A percentile compares a stretch with the other conserved stretches of the same genome.
These are phyloP conservation scores for Ostrea denselamellosa DNA, from an alignment of 1,140 invertebrate species.

Conservation along the genomic window DNA sequence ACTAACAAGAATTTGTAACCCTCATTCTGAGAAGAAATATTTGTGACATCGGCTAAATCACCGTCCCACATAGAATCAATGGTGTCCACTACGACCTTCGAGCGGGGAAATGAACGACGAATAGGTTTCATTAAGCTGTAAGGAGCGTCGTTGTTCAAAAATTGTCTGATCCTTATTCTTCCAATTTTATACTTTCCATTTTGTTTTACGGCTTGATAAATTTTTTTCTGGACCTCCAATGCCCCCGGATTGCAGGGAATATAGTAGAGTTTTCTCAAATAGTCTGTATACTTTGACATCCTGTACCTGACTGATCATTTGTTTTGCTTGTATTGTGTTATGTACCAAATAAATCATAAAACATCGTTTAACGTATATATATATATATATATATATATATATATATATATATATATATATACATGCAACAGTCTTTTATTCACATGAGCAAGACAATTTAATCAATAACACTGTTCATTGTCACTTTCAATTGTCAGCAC, in stretches of 20 bases:
- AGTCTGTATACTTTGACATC: constrained; percentile 38
- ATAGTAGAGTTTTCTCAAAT: constrained; percentile 40
- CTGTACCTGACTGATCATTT: background rate
- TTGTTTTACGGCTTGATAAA: constrained; percentile 41
- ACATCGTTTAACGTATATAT: no score
- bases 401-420: constrained; percentile 7
- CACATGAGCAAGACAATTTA: no score
- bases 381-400: no score
- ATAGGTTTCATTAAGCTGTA: constrained; percentile 45
- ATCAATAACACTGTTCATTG: background rate
- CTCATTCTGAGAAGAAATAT: constrained; percentile 2
- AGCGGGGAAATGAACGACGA: constrained; percentile 4
- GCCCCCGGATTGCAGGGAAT: constrained; percentile 11
- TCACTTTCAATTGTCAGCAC: constrained; percentile 3
- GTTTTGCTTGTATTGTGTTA: background rate
- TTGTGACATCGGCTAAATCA: constrained; percentile 45
- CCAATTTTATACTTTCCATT: constrained; percentile 47
- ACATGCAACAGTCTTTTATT: constrained; percentile 26
- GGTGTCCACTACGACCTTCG: constrained; percentile 26
- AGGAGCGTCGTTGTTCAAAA: constrained; percentile 28
- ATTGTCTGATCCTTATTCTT: constrained; percentile 28
- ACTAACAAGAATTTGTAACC: constrained; percentile 47
- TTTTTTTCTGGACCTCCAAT: constrained; percentile 46
- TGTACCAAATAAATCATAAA: no score
- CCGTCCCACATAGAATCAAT: constrained; percentile 49